A percentile compares a stretch with the other conserved stretches of the same genome.
Conservation (phyloP, 2,797 vertebrate genomes). For the Acanthornis magna region DNA sequence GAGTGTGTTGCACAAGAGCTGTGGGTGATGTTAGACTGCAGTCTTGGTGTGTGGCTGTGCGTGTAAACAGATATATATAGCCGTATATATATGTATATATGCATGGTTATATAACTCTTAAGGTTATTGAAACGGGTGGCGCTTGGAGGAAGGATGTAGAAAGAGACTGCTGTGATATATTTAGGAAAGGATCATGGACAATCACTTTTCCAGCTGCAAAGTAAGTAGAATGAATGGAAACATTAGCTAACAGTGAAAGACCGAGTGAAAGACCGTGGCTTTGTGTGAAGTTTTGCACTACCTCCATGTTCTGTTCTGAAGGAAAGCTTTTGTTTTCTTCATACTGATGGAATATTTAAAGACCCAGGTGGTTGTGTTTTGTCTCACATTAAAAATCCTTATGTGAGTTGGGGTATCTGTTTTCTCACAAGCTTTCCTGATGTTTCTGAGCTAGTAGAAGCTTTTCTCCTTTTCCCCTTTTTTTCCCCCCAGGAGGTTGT, state of each 20-base stretch:
- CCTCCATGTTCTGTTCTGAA: neutral
- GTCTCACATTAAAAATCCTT: neutral
- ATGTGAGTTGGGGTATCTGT: rapidly evolving
- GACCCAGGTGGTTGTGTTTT: neutral
- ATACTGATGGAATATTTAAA: neutral
- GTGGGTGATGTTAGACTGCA: neutral
- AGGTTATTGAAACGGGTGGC: neutral
- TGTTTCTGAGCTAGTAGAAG: neutral
- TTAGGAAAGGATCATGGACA: neutral
- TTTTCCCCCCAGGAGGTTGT: constrained; percentile 60
- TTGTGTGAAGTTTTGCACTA: neutral
- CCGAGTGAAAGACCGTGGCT: neutral
- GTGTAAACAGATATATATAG: neutral
- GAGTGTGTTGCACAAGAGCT: neutral
- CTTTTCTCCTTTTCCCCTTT: neutral
- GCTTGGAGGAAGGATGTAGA: neutral
- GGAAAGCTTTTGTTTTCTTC: neutral
- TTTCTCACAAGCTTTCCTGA: neutral
- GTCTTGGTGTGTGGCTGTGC: neutral
- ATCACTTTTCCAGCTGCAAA: neutral
- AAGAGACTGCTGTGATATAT: neutral
- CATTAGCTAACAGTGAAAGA: rapidly evolving
- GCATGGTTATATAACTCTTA: neutral
- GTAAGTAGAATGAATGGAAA: neutral
- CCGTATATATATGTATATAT: rapidly evolving